Evolutionary conservation across 1,140 invertebrate genomes (phyloP).

Genomic region (Pygmarrhopalites habei): DNA sequence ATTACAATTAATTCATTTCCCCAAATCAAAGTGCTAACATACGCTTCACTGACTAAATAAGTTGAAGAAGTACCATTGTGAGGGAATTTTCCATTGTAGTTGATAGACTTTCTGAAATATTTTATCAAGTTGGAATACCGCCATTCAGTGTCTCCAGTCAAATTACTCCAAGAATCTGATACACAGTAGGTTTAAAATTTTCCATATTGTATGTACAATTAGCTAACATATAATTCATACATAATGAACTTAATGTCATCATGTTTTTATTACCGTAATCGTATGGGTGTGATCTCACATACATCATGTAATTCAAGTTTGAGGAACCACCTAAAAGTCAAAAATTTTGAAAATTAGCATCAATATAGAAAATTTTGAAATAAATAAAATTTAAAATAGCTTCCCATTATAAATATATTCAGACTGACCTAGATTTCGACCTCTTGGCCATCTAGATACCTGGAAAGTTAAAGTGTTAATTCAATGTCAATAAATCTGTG

Average conservation of each 20-base stretch:
- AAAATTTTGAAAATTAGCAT: background rate
- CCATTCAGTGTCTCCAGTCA: slow-evolving; percentile 15
- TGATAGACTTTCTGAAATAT: slow-evolving; percentile 13
- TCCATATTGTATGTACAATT: too few species aligned
- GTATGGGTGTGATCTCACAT: slow-evolving; percentile 10
- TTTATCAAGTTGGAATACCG: slow-evolving; percentile 1
- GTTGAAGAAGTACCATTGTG: background rate
- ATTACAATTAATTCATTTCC: background rate
- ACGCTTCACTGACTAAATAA: background rate
- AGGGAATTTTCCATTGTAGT: slow-evolving; percentile 8
- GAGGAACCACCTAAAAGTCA: slow-evolving; percentile 9
- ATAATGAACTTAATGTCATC: too few species aligned
- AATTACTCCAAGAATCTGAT: too few species aligned
- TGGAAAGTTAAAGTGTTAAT: background rate
- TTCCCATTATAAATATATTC: too few species aligned
- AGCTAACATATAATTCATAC: too few species aligned
- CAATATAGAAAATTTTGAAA: background rate
- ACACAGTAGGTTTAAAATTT: too few species aligned
- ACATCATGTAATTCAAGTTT: slow-evolving; percentile 19
- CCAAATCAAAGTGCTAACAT: background rate
- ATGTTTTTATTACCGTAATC: too few species aligned
- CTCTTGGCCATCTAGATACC: too few species aligned
- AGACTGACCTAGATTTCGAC: too few species aligned
- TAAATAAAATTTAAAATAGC: too few species aligned
- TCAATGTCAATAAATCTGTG: background rate